These are phyloP conservation scores for Planococcus citri DNA, from an alignment of 1,140 invertebrate genomes.

Conservation along the genomic window DNA sequence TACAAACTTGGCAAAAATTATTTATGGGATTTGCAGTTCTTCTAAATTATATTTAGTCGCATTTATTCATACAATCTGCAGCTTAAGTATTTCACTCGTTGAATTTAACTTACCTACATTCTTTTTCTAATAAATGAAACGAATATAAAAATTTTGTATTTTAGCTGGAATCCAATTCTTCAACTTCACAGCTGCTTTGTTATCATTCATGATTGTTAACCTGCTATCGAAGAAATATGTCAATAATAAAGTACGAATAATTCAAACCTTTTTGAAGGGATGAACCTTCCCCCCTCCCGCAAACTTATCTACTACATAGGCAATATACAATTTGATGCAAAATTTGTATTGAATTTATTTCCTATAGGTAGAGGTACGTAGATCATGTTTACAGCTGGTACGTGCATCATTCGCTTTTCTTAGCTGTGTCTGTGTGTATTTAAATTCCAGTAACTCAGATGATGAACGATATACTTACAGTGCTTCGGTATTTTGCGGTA, in stretches of 20 bases:
- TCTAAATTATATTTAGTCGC: conserved; percentile 29
- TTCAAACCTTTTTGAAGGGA: background rate
- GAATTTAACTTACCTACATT: conserved; percentile 71
- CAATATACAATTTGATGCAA: no score
- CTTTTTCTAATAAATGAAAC: conserved; percentile 74
- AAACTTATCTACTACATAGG: no score
- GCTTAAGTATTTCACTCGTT: conserved; percentile 73
- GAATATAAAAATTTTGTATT: conserved; percentile 43
- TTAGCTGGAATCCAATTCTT: conserved; percentile 78
- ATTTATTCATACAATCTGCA: conserved; percentile 63
- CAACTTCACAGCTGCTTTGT: conserved; percentile 70
- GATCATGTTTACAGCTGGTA: background rate
- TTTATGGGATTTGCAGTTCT: conserved; percentile 17
- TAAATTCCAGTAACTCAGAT: background rate
- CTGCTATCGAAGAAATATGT: background rate
- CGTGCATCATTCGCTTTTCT: background rate
- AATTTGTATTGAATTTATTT: background rate
- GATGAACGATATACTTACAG: background rate
- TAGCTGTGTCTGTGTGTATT: background rate
- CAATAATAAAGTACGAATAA: background rate
- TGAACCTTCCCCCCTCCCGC: no score
- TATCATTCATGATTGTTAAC: conserved; percentile 42
- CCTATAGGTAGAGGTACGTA: no score
- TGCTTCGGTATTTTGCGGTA: conserved; percentile 7
- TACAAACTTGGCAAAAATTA: conserved; percentile 12